Conservation (phyloP, 2,888 invertebrate species). For the Eupithecia exiguata region DNA sequence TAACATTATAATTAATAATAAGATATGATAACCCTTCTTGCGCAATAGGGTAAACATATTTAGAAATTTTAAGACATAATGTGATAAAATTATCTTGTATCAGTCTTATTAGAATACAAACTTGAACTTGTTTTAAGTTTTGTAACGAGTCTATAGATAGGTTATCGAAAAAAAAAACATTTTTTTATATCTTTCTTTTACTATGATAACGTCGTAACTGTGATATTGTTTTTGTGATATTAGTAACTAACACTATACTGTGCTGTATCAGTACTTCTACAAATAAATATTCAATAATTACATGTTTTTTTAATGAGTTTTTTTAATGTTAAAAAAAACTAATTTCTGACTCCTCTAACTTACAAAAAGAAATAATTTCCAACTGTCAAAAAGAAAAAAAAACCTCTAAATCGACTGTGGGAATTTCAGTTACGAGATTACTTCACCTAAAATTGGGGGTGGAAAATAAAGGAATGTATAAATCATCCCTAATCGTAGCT, state of each 20-base stretch:
- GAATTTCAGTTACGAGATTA: conserved; percentile 80
- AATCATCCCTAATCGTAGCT: conserved; percentile 80
- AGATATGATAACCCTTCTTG: no score
- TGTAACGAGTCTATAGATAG: no score
- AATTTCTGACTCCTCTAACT: not conserved
- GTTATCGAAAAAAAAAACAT: no score
- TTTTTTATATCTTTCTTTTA: no score
- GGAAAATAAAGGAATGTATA: conserved; percentile 79
- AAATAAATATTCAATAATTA: no score
- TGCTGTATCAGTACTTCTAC: no score
- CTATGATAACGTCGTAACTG: not conserved
- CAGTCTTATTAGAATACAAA: not conserved
- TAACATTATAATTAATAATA: no score
- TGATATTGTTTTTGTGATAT: not conserved
- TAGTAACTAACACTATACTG: no score
- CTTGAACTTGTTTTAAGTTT: not conserved
- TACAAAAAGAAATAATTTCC: conserved; percentile 35
- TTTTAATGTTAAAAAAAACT: not conserved
- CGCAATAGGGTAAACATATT: no score
- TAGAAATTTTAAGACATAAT: no score
- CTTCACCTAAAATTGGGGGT: conserved; percentile 67
- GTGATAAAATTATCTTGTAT: not conserved
- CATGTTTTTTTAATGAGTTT: not conserved
- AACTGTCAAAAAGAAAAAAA: conserved; percentile 50
- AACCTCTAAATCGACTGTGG: conserved; percentile 64